phyloP scores from a whole-genome alignment of 1,140 invertebrate genomes.

The Archivesica marissinica region DNA sequence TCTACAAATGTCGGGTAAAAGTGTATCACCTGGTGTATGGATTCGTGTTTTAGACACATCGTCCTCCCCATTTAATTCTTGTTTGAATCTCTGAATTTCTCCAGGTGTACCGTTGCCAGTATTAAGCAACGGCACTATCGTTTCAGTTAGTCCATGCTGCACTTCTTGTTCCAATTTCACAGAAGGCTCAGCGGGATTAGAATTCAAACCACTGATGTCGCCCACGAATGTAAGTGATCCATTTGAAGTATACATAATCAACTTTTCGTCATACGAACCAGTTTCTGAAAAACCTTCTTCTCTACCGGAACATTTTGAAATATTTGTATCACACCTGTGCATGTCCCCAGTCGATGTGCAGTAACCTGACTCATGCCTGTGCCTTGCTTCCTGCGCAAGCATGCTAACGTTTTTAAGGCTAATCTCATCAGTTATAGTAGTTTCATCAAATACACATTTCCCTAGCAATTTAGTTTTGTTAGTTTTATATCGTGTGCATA shows the following conservation, averaged over 20 bases:
- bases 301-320: background rate
- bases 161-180: too few species aligned
- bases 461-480: background rate
- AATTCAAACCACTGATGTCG: too few species aligned
- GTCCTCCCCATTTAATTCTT: too few species aligned
- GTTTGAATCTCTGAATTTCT: too few species aligned
- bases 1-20: too few species aligned
- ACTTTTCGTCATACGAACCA: background rate
- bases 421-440: background rate
- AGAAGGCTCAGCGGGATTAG: too few species aligned
- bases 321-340: background rate
- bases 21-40: too few species aligned
- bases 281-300: background rate
- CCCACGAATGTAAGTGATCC: background rate
- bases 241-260: background rate
- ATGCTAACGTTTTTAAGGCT: background rate
- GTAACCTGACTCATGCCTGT: background rate
- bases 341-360: background rate
- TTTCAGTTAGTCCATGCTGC: too few species aligned
- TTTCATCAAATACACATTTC: background rate
- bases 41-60: too few species aligned
- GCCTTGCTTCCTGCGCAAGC: background rate
- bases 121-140: too few species aligned
- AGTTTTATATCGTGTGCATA: conserved; percentile 24
- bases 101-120: too few species aligned